Evolutionary conservation across 2,113 vertebrate species (phyloP).

Genomic region (Oplegnathus fasciatus): DNA sequence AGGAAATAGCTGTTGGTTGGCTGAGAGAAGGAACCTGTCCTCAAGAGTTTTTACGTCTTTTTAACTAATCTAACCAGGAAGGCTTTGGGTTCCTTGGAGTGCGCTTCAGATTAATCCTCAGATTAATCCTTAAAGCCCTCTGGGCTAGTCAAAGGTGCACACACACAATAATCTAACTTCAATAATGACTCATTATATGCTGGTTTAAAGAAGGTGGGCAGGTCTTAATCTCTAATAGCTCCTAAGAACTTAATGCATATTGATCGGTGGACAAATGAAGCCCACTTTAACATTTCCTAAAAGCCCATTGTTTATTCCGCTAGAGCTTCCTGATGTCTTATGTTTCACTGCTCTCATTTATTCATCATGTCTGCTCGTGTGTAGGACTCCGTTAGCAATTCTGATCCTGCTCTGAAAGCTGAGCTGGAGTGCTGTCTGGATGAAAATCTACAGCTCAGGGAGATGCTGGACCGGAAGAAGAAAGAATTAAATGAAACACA

Average conservation of each 20-base stretch:
- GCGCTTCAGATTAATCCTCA: constrained; percentile 72
- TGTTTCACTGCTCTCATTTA: constrained; percentile 71
- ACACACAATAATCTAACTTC: constrained; percentile 57
- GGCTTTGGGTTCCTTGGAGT: constrained; percentile 44
- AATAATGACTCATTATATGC: constrained; percentile 69
- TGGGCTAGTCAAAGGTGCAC: constrained; percentile 57
- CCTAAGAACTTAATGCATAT: constrained; percentile 73
- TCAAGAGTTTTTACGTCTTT: constrained; percentile 39
- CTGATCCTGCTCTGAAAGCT: constrained; percentile 80
- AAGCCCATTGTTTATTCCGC: constrained; percentile 55
- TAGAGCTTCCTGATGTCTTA: constrained; percentile 46
- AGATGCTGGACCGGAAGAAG: constrained; percentile 85
- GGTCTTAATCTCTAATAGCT: constrained; percentile 72
- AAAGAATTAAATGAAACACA: constrained; percentile 87
- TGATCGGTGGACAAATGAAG: constrained; percentile 51
- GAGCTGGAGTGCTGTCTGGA: constrained; percentile 87
- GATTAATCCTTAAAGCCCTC: constrained; percentile 74
- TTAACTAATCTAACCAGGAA: constrained; percentile 50
- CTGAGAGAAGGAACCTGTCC: constrained; percentile 6
- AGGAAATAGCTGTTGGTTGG: constrained; percentile 17
- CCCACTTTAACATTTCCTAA: constrained; percentile 50
- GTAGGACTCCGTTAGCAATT: constrained; percentile 75
- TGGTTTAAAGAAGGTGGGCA: constrained; percentile 65
- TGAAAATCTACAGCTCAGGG: constrained; percentile 86
- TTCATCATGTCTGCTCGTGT: constrained; percentile 66